Conservation (phyloP, 2,797 vertebrate genomes). For the Okamejei kenojei region DNA sequence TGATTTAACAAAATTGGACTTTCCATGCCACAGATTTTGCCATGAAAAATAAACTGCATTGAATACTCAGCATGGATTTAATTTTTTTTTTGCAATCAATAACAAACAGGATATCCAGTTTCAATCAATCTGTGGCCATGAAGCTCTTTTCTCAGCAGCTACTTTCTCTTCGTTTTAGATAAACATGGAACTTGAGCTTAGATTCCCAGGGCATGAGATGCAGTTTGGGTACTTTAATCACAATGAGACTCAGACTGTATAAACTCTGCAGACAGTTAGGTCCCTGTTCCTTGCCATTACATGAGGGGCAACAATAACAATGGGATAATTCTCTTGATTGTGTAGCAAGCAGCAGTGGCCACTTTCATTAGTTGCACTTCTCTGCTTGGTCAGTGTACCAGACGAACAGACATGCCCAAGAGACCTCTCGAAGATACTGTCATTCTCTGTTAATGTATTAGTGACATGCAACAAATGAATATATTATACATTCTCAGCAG, state of each 20-base stretch:
- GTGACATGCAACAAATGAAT: not conserved
- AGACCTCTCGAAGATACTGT: not conserved
- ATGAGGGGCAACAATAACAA: not conserved
- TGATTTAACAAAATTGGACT: not conserved
- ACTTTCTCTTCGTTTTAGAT: not conserved
- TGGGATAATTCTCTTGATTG: not conserved
- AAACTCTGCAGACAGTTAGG: slow-evolving; percentile 1
- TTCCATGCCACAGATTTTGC: not conserved
- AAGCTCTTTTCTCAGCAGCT: not conserved
- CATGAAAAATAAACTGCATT: not conserved
- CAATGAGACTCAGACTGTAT: not conserved
- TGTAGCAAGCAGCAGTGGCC: not conserved
- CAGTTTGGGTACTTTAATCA: not conserved
- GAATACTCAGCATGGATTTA: not conserved
- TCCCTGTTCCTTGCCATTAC: not conserved
- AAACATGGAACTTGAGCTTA: not conserved
- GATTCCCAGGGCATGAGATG: not conserved
- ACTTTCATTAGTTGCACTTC: not conserved
- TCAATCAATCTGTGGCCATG: not conserved
- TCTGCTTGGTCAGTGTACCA: not conserved
- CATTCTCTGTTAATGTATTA: slow-evolving; percentile 17
- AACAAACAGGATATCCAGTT: slow-evolving; percentile 14
- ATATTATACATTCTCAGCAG: slow-evolving; percentile 7
- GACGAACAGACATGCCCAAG: not conserved
- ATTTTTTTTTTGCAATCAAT: not conserved